Percentiles rank a stretch among this genome's conserved stretches.
These are phyloP conservation scores for Periplaneta americana DNA, from an alignment of 1,140 invertebrate species.

Conservation along the genomic window DNA sequence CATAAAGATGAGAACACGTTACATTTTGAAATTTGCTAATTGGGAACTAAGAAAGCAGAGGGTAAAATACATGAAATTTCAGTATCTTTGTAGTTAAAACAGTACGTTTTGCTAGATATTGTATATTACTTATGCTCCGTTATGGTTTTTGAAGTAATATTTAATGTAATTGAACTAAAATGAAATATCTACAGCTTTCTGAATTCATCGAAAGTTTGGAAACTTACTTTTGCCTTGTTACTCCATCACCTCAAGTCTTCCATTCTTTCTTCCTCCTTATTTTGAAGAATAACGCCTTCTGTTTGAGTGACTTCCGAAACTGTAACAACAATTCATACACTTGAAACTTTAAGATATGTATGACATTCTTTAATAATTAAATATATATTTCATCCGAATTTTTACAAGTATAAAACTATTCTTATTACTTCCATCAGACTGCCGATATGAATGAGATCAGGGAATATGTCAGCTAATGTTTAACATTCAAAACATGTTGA, in stretches of 20 bases:
- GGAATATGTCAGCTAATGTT: too few relatives aligned
- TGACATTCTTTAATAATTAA: not conserved
- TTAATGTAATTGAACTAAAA: not conserved
- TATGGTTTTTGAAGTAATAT: not conserved
- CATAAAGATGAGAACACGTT: too few relatives aligned
- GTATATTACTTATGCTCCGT: too few relatives aligned
- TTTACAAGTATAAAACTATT: not conserved
- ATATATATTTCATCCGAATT: not conserved
- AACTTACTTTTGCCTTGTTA: not conserved
- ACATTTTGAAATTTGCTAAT: too few relatives aligned
- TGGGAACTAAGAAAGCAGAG: too few relatives aligned
- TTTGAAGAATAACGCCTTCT: not conserved
- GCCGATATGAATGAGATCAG: too few relatives aligned
- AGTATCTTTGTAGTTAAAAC: too few relatives aligned
- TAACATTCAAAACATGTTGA: too few relatives aligned
- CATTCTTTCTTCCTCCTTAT: not conserved
- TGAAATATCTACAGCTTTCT: not conserved
- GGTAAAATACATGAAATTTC: too few relatives aligned
- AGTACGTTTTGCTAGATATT: too few relatives aligned
- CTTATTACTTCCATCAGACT: not conserved
- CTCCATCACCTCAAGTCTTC: not conserved
- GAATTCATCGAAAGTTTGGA: not conserved
- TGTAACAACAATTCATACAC: not conserved
- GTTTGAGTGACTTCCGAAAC: not conserved
- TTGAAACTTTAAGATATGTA: too few relatives aligned